These are phyloP conservation scores for Otolemur garnettii DNA, from an alignment of 2,113 vertebrate species.

Conservation along the genomic window DNA sequence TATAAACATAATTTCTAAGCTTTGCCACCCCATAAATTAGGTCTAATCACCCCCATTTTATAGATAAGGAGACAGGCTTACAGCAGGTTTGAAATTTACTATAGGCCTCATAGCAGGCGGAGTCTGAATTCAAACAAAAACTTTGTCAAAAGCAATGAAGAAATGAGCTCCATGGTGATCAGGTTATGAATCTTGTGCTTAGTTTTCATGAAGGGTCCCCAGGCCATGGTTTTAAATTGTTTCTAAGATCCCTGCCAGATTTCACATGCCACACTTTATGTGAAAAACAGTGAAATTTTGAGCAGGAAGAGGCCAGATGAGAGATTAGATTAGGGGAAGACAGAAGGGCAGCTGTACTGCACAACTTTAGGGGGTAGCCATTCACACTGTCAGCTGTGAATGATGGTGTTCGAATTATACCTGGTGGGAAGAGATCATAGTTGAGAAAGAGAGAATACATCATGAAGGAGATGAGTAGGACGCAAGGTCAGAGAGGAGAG, in stretches of 20 bases:
- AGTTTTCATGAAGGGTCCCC: neutral
- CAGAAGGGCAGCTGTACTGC: neutral
- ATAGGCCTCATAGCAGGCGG: neutral
- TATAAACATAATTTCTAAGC: neutral
- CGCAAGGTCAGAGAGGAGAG: neutral
- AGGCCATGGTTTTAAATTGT: neutral
- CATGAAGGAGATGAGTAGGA: neutral
- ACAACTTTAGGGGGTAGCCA: neutral
- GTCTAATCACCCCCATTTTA: constrained; percentile 28
- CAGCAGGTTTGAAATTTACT: constrained; percentile 4
- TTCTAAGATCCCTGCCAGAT: constrained; percentile 16
- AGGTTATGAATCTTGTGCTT: neutral
- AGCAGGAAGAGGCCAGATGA: constrained; percentile 57
- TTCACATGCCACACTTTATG: constrained; percentile 9
- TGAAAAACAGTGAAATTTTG: constrained; percentile 27
- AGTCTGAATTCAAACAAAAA: constrained; percentile 26
- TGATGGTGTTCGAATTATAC: neutral
- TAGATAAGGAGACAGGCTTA: constrained; percentile 48
- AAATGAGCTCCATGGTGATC: neutral
- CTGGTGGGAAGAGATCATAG: neutral
- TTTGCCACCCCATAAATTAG: neutral
- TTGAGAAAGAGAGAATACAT: neutral
- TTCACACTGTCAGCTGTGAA: neutral
- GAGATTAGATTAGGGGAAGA: neutral
- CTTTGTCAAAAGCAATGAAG: constrained; percentile 45